These are phyloP conservation scores for Sander vitreus DNA, from an alignment of 2,113 vertebrate species.

Conservation along the genomic window DNA sequence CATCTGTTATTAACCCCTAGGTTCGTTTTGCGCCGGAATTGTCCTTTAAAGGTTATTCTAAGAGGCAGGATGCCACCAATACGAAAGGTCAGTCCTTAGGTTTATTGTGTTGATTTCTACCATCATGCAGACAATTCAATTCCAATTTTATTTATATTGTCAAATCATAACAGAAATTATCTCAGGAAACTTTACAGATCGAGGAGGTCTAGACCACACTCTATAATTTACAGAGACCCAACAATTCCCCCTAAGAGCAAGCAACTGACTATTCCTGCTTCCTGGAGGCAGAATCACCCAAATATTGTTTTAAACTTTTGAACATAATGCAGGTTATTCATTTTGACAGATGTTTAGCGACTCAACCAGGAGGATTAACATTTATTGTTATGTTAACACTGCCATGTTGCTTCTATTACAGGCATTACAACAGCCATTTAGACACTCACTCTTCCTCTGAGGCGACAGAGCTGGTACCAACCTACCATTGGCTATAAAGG, in stretches of 20 bases:
- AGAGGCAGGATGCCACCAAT: neutral
- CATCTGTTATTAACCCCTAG: too few relatives aligned
- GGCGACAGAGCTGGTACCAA: constrained; percentile 70
- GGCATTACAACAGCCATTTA: neutral
- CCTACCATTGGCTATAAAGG: constrained; percentile 82
- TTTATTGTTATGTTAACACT: neutral
- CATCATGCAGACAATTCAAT: neutral
- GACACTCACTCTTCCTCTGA: constrained; percentile 86
- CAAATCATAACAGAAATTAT: too few relatives aligned
- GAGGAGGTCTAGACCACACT: too few relatives aligned
- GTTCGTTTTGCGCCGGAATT: too few relatives aligned
- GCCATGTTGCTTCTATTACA: neutral
- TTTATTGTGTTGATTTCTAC: neutral
- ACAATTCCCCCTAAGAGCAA: too few relatives aligned
- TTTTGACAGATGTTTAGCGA: neutral
- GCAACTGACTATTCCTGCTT: neutral
- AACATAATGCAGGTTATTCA: neutral
- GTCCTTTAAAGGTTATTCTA: neutral
- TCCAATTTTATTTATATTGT: too few relatives aligned
- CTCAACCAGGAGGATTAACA: too few relatives aligned
- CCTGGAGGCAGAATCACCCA: neutral
- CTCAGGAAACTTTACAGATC: too few relatives aligned
- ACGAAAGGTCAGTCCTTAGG: neutral
- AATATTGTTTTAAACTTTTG: neutral
- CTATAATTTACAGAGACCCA: too few relatives aligned